Evolutionary conservation across 2,888 invertebrate genomes (phyloP).

Genomic region (Baronia brevicornis): DNA sequence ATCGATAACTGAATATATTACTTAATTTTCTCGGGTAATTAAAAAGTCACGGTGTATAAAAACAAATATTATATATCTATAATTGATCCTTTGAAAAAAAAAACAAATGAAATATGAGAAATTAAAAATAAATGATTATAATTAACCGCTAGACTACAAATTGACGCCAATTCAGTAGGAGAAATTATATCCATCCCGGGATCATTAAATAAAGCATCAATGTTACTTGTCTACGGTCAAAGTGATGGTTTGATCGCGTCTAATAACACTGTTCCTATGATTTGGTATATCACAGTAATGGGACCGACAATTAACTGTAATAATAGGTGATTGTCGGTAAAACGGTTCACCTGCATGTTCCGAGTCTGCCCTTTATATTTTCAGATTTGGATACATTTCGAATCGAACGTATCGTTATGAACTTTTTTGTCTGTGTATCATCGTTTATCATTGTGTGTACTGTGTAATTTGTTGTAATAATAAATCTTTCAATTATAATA

Average conservation of each 20-base stretch:
- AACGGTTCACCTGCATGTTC: slow-evolving; percentile 13
- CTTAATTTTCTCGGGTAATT: no score
- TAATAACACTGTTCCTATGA: slow-evolving; percentile 43
- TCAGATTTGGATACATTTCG: slow-evolving; percentile 17
- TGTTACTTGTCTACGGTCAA: slow-evolving; percentile 35
- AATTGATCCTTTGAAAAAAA: no score
- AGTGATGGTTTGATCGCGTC: slow-evolving; percentile 38
- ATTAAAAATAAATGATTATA: slow-evolving; percentile 3
- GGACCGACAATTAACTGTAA: slow-evolving; percentile 52
- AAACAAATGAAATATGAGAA: neutral
- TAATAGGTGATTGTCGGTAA: slow-evolving; percentile 42
- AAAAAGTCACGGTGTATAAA: no score
- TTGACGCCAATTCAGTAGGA: slow-evolving; percentile 18
- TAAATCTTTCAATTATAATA: no score
- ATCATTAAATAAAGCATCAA: slow-evolving; percentile 45
- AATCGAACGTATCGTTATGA: slow-evolving; percentile 3
- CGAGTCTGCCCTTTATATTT: slow-evolving; percentile 15
- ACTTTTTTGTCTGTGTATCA: slow-evolving; percentile 8
- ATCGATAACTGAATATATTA: no score
- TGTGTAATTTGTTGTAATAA: slow-evolving; percentile 13
- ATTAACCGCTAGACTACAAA: slow-evolving; percentile 12
- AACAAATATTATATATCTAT: no score
- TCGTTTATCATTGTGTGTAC: slow-evolving; percentile 9
- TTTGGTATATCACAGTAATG: slow-evolving; percentile 51
- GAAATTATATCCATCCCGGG: slow-evolving; percentile 31